Evolutionary conservation across 2,888 invertebrate species (phyloP).

Genomic region (Chrysolina americana): DNA sequence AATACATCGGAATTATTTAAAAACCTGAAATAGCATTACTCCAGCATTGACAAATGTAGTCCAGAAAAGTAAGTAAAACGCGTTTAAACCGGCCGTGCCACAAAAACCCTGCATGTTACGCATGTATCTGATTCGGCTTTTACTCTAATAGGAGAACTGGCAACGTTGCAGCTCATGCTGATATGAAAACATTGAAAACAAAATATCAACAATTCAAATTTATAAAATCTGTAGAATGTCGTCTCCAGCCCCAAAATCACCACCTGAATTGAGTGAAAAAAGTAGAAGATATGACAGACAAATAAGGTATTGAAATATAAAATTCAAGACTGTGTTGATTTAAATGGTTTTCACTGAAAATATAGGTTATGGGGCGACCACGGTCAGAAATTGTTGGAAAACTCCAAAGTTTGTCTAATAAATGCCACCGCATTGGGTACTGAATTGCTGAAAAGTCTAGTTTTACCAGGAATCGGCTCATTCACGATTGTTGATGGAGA

Average conservation of each 20-base stretch:
- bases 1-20: no score
- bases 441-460: slow-evolving; percentile 94
- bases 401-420: slow-evolving; percentile 91
- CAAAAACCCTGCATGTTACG: no score
- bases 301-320: slow-evolving; percentile 67
- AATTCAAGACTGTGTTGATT: not conserved
- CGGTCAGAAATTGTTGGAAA: slow-evolving; percentile 92
- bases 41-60: no score
- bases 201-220: no score
- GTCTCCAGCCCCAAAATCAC: slow-evolving; percentile 78
- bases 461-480: slow-evolving; percentile 93
- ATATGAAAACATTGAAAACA: no score
- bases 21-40: no score
- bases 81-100: no score
- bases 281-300: slow-evolving; percentile 84
- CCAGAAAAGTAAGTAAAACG: no score
- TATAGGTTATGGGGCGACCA: slow-evolving; percentile 97
- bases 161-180: no score
- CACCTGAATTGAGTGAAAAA: slow-evolving; percentile 79
- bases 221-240: slow-evolving; percentile 68
- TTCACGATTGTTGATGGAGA: slow-evolving; percentile 94
- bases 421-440: slow-evolving; percentile 95
- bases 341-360: slow-evolving; percentile 30
- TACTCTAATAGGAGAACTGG: no score
- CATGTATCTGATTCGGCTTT: no score